Evolutionary conservation across 2,797 vertebrate genomes (phyloP).

Genomic region (Syngnathus acus): DNA sequence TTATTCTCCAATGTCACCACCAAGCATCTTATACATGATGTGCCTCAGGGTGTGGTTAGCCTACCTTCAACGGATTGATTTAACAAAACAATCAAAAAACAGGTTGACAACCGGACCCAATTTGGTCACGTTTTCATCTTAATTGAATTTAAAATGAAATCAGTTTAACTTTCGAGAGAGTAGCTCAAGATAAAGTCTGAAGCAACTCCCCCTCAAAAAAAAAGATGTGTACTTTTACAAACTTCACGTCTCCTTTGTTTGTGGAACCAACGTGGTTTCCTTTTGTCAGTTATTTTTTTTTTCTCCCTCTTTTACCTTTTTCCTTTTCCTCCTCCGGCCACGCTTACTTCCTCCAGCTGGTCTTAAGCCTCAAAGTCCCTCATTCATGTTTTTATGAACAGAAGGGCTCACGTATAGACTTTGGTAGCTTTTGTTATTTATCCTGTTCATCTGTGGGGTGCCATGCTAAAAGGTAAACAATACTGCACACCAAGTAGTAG

Average conservation of each 20-base stretch:
- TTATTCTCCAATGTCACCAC: constrained; percentile 10
- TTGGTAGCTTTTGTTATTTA: neutral
- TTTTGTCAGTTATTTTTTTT: constrained; percentile 46
- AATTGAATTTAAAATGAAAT: neutral
- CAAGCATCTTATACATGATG: constrained; percentile 17
- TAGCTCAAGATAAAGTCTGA: neutral
- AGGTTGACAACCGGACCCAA: neutral
- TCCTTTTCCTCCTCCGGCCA: constrained; percentile 49
- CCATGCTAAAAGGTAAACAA: neutral
- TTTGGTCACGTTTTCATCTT: neutral
- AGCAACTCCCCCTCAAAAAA: too few relatives aligned
- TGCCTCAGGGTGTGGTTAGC: neutral
- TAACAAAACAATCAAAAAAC: neutral
- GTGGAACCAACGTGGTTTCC: constrained; percentile 34
- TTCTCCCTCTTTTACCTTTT: constrained; percentile 38
- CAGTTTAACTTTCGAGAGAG: neutral
- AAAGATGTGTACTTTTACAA: neutral
- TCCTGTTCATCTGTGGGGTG: neutral
- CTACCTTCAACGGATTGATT: neutral
- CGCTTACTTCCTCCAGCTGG: constrained; percentile 40
- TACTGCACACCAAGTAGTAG: neutral
- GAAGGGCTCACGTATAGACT: neutral
- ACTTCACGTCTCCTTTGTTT: constrained; percentile 33
- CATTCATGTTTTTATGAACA: neutral
- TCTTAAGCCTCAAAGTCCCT: constrained; percentile 6